These are phyloP conservation scores for Limnephilus marmoratus DNA, from an alignment of 2,888 invertebrate species.

Conservation along the genomic window DNA sequence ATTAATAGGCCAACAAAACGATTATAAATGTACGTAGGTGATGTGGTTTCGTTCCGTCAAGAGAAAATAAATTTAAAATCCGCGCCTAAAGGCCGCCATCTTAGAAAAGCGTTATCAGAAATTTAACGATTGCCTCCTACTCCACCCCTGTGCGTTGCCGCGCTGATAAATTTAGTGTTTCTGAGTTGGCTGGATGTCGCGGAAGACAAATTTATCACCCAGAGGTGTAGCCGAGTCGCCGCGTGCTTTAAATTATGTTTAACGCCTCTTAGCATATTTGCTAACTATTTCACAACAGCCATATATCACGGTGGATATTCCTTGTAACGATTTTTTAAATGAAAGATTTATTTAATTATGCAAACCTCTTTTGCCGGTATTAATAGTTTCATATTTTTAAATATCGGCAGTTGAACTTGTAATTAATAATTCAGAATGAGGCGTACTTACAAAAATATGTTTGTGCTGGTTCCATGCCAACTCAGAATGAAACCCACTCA, in stretches of 20 bases:
- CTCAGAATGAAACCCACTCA: too few relatives aligned
- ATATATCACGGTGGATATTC: constrained; percentile 29
- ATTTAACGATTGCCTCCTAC: neutral
- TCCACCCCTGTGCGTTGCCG: constrained; percentile 26
- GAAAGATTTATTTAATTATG: constrained; percentile 15
- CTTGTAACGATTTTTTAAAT: constrained; percentile 9
- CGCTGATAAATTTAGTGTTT: constrained; percentile 39
- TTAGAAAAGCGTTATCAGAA: neutral
- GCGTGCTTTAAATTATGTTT: constrained; percentile 41
- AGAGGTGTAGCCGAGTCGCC: constrained; percentile 39
- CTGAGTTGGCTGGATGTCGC: constrained; percentile 38
- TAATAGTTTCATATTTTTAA: neutral
- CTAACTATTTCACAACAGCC: constrained; percentile 42
- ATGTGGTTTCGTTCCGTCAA: neutral
- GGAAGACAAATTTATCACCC: constrained; percentile 43
- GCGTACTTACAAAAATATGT: neutral
- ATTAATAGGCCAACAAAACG: neutral
- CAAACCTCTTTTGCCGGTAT: neutral
- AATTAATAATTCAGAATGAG: neutral
- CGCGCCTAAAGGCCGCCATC: neutral
- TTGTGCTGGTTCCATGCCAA: too few relatives aligned
- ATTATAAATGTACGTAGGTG: neutral
- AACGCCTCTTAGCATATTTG: constrained; percentile 44
- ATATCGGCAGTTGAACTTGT: neutral
- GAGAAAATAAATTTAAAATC: neutral